Conservation (phyloP, 2,888 invertebrate genomes). For the Anodontia alba region DNA sequence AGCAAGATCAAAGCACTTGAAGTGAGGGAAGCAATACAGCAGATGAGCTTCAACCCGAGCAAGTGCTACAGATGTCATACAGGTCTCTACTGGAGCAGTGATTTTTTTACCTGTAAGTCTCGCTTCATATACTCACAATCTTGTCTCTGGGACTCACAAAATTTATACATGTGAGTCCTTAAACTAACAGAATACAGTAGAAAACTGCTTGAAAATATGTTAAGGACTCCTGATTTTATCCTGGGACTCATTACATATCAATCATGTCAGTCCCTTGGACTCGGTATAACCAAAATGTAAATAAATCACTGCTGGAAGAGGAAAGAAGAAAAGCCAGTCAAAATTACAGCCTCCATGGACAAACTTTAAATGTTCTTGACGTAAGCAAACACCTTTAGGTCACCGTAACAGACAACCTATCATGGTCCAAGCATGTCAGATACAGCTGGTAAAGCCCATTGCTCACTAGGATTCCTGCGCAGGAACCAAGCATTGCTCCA, state of each 20-base stretch:
- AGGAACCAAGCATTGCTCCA: background rate
- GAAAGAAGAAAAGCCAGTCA: background rate
- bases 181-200: no score
- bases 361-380: background rate
- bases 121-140: no score
- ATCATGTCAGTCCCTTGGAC: no score
- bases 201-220: no score
- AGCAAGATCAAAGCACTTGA: background rate
- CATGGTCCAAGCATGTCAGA: background rate
- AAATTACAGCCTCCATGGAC: background rate
- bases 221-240: no score
- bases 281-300: no score
- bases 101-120: no score
- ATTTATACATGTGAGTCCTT: no score
- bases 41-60: constrained; percentile 1
- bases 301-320: no score
- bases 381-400: background rate
- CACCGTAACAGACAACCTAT: background rate
- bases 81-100: background rate
- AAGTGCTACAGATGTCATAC: background rate
- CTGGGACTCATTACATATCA: no score
- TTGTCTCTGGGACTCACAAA: no score
- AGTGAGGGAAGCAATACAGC: background rate
- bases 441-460: background rate
- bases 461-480: background rate